Evolutionary conservation across 1,140 invertebrate genomes (phyloP), one percentile per base, ranked within the genome.

Genomic region (Sogatella furcifera): DNA sequence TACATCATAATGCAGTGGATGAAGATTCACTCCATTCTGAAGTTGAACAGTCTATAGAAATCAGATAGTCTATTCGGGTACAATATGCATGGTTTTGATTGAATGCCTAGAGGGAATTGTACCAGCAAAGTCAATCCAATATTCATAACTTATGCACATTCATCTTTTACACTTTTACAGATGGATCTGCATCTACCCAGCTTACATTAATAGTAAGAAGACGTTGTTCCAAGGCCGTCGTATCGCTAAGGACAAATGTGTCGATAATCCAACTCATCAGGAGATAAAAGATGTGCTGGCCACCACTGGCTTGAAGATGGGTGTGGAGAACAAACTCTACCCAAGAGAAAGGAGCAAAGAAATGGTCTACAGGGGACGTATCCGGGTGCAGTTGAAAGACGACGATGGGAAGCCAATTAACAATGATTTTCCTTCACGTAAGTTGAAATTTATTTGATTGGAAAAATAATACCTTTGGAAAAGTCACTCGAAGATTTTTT

Each of bases 161-260:
- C n/a, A n/a, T n/a, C 15, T 31, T 19, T 59, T 6, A 28, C 24
- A 28, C 24, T 70, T 66, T 76, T 76, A 14, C 70, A 94, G 95
- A 69, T 98, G 95, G 95, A 83, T 97, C 58, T 95, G 92, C 68
- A 89, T 99, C 59, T 98, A 98, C 76, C 97, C 97, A 43, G 85
- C 92, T 0, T 98, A 98, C 68, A 79, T 98, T 19, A 98, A 98
- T 69, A 94, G 85, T 64, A 96, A 93, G 69, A 96, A 92, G 74
- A 92, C 91, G 0, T 70, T 89, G 28, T 86, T 88, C 2, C 84
- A 95, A 72, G 96, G 96, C 9, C 79, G 96, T 22, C 83, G 85
- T 65, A 74, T 99, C 21, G 74, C 86, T 6, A 93, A 94, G 74
- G 79, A 85, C 2, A 85, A 88, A 72, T 93, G 89, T 71, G 87